phyloP scores from a whole-genome alignment of 2,888 invertebrate species.

The Terebella lapidaria region DNA sequence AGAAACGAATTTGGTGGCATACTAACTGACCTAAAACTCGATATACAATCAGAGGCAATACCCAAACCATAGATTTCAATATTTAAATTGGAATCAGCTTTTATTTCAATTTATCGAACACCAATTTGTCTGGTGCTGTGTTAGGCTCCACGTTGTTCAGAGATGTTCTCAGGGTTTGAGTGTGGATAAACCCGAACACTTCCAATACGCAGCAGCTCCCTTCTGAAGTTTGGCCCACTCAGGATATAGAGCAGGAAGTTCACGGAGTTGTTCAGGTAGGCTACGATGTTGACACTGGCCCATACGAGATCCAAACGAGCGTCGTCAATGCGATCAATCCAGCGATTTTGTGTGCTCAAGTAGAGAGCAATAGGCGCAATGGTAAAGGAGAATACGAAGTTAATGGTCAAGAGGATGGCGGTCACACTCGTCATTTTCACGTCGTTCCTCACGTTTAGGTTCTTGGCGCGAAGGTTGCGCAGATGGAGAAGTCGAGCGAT shows the following conservation, averaged over 20 bases:
- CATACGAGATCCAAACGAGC: background rate
- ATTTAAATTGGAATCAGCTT: too few relatives aligned
- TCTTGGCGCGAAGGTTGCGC: background rate
- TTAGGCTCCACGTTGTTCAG: too few relatives aligned
- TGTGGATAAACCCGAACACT: too few relatives aligned
- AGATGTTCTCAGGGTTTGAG: too few relatives aligned
- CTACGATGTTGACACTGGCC: conserved; percentile 4
- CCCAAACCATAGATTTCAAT: too few relatives aligned
- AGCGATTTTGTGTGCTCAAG: background rate
- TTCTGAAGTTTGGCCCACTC: conserved; percentile 9
- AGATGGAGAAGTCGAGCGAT: conserved; percentile 8
- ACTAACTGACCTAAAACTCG: too few relatives aligned
- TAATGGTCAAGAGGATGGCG: conserved; percentile 5
- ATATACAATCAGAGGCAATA: too few relatives aligned
- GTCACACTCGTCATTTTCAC: conserved; percentile 9
- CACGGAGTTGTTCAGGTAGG: conserved; percentile 8
- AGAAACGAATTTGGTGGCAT: too few relatives aligned
- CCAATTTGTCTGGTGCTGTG: too few relatives aligned
- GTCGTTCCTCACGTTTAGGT: background rate
- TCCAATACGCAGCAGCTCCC: background rate
- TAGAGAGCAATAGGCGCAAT: conserved; percentile 9
- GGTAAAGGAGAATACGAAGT: conserved; percentile 5
- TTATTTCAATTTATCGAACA: too few relatives aligned
- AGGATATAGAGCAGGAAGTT: conserved; percentile 12
- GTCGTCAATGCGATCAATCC: background rate